Conservation (phyloP, 2,888 invertebrate genomes). For the Salpingus planirostris region DNA sequence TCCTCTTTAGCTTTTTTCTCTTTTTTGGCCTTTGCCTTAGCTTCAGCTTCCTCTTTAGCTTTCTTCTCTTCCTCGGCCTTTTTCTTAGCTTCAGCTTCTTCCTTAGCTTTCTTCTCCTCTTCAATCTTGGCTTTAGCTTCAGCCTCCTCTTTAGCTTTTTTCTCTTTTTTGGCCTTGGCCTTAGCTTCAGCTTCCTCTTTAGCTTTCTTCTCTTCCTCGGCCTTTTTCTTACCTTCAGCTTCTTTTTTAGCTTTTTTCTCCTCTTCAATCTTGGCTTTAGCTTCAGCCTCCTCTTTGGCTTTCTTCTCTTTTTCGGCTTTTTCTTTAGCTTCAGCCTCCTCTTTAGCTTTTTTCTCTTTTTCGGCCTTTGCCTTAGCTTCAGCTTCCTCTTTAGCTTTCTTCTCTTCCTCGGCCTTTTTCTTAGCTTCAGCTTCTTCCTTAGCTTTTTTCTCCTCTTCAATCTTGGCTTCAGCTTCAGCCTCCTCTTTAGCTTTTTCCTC, state of each 20-base stretch:
- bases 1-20: constrained; percentile 18
- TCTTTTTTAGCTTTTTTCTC: constrained; percentile 17
- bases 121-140: constrained; percentile 8
- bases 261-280: constrained; percentile 17
- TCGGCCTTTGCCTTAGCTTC: constrained; percentile 18
- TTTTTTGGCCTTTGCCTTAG: constrained; percentile 1
- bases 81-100: constrained; percentile 10
- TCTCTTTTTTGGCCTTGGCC: constrained; percentile 7
- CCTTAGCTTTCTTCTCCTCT: constrained; percentile 21
- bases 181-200: constrained; percentile 13
- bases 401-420: constrained; percentile 18
- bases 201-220: constrained; percentile 10
- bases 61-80: constrained; percentile 12
- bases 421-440: constrained; percentile 15
- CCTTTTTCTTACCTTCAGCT: constrained; percentile 12
- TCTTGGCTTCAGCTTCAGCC: constrained; percentile 13
- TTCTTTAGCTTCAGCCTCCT: constrained; percentile 15
- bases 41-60: constrained; percentile 11
- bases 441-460: constrained; percentile 12
- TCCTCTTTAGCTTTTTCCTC: constrained; percentile 13
- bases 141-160: constrained; percentile 22
- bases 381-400: constrained; percentile 14
- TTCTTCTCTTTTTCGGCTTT: constrained; percentile 13
- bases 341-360: constrained; percentile 10
- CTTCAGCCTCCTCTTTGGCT: constrained; percentile 14